Percentiles rank a stretch among this genome's conserved stretches.
phyloP scores from a whole-genome alignment of 2,797 vertebrate species.

The Oophaga sylvatica region DNA sequence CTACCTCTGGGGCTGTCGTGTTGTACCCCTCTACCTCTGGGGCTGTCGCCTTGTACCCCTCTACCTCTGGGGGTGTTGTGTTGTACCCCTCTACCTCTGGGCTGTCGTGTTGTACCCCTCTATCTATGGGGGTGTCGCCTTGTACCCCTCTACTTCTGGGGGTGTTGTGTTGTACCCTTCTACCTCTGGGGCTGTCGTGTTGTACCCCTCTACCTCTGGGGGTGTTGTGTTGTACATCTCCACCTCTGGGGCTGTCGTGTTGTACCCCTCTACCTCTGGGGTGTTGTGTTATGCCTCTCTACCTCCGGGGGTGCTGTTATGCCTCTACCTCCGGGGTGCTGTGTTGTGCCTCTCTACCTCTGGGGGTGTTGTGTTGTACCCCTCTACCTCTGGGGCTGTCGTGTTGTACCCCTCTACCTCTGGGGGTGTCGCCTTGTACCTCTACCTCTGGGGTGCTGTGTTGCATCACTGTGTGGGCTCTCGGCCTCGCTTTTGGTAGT shows the following conservation, averaged over 20 bases:
- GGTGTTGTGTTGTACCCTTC: neutral
- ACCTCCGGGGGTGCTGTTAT: neutral
- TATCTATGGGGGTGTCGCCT: no score
- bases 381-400: neutral
- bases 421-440: no score
- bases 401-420: no score
- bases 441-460: neutral
- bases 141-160: neutral
- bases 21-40: neutral
- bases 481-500: neutral
- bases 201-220: neutral
- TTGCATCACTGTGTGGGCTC: neutral
- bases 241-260: neutral
- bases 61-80: no score
- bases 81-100: no score
- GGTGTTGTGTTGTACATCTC: neutral
- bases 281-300: neutral
- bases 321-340: neutral
- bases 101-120: no score
- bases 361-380: neutral
- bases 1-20: neutral
- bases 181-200: neutral
- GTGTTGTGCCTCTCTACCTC: neutral
- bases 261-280: neutral
- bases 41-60: neutral